Percentiles rank a stretch among this genome's conserved stretches.
phyloP scores from a whole-genome alignment of 1,140 invertebrate genomes.

The Popillia japonica region DNA sequence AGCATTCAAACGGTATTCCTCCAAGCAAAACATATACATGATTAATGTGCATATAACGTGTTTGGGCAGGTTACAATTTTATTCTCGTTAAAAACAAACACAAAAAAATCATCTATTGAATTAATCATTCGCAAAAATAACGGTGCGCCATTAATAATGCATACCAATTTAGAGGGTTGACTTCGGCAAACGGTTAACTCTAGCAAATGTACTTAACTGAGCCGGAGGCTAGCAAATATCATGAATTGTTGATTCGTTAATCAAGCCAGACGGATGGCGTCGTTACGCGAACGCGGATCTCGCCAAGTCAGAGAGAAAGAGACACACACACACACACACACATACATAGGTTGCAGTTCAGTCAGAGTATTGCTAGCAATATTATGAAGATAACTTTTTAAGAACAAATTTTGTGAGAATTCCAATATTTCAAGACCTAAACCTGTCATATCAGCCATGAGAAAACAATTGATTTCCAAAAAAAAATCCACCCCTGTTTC shows the following conservation, averaged over 20 bases:
- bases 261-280: neutral
- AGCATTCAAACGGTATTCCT: no score
- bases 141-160: neutral
- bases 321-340: no score
- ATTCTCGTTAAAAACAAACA: no score
- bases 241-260: slow-evolving; percentile 19
- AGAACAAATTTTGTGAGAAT: no score
- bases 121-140: neutral
- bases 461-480: no score
- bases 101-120: no score
- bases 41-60: no score
- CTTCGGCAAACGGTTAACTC: neutral
- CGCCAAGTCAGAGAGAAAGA: neutral
- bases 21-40: no score
- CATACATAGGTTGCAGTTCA: neutral
- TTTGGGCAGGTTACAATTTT: no score
- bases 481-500: neutral
- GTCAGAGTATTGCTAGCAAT: neutral
- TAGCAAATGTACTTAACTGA: slow-evolving; percentile 5
- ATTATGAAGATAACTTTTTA: no score
- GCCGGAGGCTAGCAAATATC: neutral
- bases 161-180: neutral
- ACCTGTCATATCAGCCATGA: neutral
- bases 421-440: no score
- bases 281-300: neutral